phyloP scores from a whole-genome alignment of 2,113 vertebrate genomes.

The Meles meles region DNA sequence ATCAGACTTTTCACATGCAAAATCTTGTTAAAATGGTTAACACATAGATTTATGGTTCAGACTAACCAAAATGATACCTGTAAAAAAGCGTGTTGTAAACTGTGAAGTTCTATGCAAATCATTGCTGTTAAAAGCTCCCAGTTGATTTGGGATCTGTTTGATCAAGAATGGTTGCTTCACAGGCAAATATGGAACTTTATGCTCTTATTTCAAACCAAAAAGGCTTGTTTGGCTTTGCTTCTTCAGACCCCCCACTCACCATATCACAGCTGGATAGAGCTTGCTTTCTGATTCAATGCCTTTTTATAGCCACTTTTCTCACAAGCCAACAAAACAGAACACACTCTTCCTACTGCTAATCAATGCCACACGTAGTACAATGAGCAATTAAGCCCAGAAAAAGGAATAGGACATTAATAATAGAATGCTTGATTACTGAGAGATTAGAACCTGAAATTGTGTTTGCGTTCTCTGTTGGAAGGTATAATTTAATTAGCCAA shows the following conservation, averaged over 20 bases:
- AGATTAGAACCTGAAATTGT: constrained; percentile 70
- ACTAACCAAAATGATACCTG: neutral
- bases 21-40: neutral
- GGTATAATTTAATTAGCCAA: constrained; percentile 71
- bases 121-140: neutral
- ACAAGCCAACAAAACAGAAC: constrained; percentile 58
- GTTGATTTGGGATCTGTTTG: neutral
- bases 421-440: constrained; percentile 56
- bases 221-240: neutral
- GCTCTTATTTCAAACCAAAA: constrained; percentile 47
- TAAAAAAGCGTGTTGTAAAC: neutral
- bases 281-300: constrained; percentile 38
- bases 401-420: constrained; percentile 64
- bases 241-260: neutral
- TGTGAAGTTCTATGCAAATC: neutral
- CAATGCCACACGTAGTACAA: constrained; percentile 63
- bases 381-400: constrained; percentile 60
- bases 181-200: constrained; percentile 4
- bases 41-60: neutral
- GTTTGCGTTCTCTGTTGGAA: constrained; percentile 67
- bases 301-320: constrained; percentile 64
- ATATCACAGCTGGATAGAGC: constrained; percentile 55
- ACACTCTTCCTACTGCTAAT: constrained; percentile 58
- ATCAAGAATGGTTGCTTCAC: neutral
- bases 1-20: neutral